Evolutionary conservation across 1,140 invertebrate species (phyloP).

Genomic region (Oscheius sp.): DNA sequence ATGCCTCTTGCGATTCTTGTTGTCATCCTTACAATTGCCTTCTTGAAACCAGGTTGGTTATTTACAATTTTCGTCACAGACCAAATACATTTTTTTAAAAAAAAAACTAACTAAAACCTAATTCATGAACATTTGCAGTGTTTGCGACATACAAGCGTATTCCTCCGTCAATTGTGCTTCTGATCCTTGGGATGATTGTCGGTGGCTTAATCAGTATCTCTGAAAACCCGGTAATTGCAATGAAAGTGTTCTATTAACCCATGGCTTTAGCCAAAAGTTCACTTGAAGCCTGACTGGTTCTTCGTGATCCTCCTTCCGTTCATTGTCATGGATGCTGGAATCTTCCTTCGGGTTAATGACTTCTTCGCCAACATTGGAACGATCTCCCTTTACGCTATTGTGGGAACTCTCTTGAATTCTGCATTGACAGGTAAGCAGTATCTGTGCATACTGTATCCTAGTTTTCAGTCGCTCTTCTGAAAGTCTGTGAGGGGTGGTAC

Average conservation of each 20-base stretch:
- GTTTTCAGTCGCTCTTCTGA: background rate
- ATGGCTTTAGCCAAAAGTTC: background rate
- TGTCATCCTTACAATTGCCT: constrained; percentile 5
- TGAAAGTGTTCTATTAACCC: background rate
- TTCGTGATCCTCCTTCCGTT: constrained; percentile 93
- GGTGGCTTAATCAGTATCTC: background rate
- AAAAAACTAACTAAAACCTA: no score
- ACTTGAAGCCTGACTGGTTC: constrained; percentile 66
- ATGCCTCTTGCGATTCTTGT: background rate
- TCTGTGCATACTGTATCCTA: background rate
- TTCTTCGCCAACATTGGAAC: constrained; percentile 97
- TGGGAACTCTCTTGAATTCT: constrained; percentile 72
- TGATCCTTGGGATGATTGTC: constrained; percentile 13
- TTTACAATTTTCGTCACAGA: background rate
- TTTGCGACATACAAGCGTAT: background rate
- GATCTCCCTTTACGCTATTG: constrained; percentile 83
- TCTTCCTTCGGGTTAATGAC: constrained; percentile 68
- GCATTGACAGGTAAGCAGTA: constrained; percentile 16
- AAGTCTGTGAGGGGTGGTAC: background rate
- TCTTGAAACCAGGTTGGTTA: constrained; percentile 22
- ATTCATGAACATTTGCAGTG: background rate
- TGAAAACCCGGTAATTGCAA: background rate
- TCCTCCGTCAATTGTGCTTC: constrained; percentile 13
- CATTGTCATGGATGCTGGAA: constrained; percentile 97
- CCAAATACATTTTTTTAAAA: no score